Base-by-base conservation (phyloP, 2,113 vertebrate genomes). In the Neopipo cinnamomea region DNA sequence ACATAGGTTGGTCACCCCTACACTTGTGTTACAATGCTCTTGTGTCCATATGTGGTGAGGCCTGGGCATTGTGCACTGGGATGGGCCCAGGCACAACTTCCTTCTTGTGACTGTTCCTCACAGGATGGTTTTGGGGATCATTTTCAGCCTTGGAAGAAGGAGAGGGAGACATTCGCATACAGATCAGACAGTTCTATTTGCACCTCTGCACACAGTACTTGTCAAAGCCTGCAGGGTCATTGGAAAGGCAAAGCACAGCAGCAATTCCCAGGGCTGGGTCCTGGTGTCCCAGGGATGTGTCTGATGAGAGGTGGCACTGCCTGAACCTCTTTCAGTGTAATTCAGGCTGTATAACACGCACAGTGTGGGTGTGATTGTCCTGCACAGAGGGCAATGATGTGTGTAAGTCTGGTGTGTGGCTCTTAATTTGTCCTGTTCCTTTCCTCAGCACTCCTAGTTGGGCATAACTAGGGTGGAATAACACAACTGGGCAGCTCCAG, bases 11-110 rank as follows among this genome's bases (percentile, higher is more conserved):
- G 9, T 49, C 19, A 46, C 6, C 30, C 3, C 15, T 30, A 7
- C 19, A 47, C 42, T 50, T 37, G 24, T 1, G 0, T 30, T 50
- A 73, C 14, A 53, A 39, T 67, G n/a, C 16, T 53, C 28, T 31
- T 52, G 37, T 30, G 58, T 39, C 42, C 14, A 1, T 28, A 8
- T 0, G 0, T 27, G n/a, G n/a, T n/a, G n/a, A n/a, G n/a, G n/a
- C n/a, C n/a, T n/a, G n/a, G n/a, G 19, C 14, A 14, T 21, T 6
- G 3, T 2, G 30, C 44, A 23, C 53, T 68, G 31, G 21, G 63
- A 61, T 31, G 25, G 42, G 72, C 31, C 12, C 42, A 55, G 47
- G 37, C 17, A 33, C 21, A 31, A 6, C 47, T 31, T 35, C 31
- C 37, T 58, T 50, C 47, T n/a, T 27, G 17, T 42, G 62, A 18